Evolutionary conservation across 2,888 invertebrate genomes (phyloP).

Genomic region (Uloborus plumipes): DNA sequence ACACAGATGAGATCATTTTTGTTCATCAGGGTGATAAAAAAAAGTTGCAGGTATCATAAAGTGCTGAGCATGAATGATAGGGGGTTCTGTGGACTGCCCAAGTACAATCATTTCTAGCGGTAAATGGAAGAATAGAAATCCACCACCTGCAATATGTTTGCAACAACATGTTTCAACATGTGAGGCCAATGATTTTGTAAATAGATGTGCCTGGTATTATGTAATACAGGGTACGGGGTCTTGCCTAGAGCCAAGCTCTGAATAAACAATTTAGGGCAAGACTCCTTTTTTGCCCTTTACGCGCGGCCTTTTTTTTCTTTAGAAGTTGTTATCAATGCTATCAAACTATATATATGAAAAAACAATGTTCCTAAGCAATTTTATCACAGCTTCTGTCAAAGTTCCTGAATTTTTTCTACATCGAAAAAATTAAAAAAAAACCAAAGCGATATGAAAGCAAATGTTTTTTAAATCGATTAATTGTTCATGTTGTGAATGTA

Average conservation of each 20-base stretch:
- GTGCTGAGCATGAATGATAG: neutral
- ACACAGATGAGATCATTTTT: slow-evolving; percentile 23
- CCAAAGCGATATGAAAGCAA: slow-evolving; percentile 46
- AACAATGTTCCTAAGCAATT: slow-evolving; percentile 62
- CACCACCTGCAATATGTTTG: slow-evolving; percentile 22
- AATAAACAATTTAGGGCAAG: slow-evolving; percentile 8
- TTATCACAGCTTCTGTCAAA: slow-evolving; percentile 62
- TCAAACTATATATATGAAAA: slow-evolving; percentile 58
- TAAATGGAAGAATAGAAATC: slow-evolving; percentile 5
- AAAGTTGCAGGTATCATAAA: slow-evolving; percentile 1
- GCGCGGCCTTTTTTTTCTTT: slow-evolving; percentile 56
- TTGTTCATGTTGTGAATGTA: slow-evolving; percentile 63
- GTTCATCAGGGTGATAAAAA: slow-evolving; percentile 23
- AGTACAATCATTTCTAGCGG: slow-evolving; percentile 58
- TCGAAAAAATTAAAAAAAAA: slow-evolving; percentile 63
- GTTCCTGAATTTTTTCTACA: slow-evolving; percentile 66
- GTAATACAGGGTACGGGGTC: slow-evolving; percentile 24
- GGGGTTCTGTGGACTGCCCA: slow-evolving; percentile 11
- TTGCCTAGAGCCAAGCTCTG: slow-evolving; percentile 55
- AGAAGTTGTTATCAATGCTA: slow-evolving; percentile 60
- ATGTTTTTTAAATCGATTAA: slow-evolving; percentile 54
- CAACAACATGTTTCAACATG: slow-evolving; percentile 34
- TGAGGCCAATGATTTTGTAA: slow-evolving; percentile 50
- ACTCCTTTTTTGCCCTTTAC: neutral
- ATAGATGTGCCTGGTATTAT: slow-evolving; percentile 50